phyloP scores from a whole-genome alignment of 2,113 vertebrate genomes.

The Elephantulus edwardii region DNA sequence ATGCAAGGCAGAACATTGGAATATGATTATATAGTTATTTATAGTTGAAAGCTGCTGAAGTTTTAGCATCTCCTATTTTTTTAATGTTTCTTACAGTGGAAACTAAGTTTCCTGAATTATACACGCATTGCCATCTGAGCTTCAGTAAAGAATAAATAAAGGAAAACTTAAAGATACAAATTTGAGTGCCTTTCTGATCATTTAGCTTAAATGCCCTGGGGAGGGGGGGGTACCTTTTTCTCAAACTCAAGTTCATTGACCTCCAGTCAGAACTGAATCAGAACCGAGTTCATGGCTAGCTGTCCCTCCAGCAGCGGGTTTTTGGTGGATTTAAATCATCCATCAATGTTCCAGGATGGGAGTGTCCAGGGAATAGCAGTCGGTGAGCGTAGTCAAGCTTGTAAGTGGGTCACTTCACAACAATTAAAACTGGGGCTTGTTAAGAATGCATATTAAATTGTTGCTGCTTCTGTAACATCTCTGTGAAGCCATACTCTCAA shows the following conservation, averaged over 20 bases:
- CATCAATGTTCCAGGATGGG: too few relatives aligned
- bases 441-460: neutral
- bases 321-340: too few relatives aligned
- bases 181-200: neutral
- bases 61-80: neutral
- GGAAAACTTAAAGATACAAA: neutral
- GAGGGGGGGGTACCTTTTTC: too few relatives aligned
- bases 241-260: too few relatives aligned
- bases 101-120: neutral
- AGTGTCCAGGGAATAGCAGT: neutral
- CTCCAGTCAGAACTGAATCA: too few relatives aligned
- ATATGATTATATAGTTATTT: neutral
- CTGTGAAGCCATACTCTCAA: neutral
- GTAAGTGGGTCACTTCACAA: neutral
- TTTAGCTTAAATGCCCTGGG: neutral
- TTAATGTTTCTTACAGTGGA: neutral
- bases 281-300: too few relatives aligned
- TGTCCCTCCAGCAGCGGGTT: too few relatives aligned
- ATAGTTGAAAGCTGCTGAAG: neutral
- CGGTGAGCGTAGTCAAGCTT: neutral
- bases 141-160: neutral
- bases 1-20: neutral
- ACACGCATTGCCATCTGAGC: neutral
- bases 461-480: neutral
- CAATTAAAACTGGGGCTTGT: neutral